phyloP scores from a whole-genome alignment of 2,888 invertebrate genomes.

The Sinopyrophorus schimmeli region DNA sequence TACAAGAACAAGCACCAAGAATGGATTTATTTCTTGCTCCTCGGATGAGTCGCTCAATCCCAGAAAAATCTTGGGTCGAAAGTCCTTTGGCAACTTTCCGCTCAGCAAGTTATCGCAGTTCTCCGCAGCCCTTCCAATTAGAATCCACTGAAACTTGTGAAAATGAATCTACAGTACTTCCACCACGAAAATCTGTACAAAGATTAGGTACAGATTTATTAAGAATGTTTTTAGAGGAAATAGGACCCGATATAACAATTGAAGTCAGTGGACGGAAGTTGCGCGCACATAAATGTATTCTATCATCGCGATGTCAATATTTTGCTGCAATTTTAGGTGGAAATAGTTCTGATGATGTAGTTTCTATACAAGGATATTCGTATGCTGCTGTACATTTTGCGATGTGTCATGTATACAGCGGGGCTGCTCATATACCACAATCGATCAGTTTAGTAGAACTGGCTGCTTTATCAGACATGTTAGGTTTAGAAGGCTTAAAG shows the following conservation, averaged over 20 bases:
- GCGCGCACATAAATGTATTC: conserved; percentile 88
- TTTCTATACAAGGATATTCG: conserved; percentile 52
- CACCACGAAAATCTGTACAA: conserved; percentile 52
- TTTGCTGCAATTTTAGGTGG: conserved; percentile 90
- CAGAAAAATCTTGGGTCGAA: conserved; percentile 70
- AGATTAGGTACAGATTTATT: conserved; percentile 83
- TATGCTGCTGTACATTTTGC: conserved; percentile 88
- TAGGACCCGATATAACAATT: conserved; percentile 84
- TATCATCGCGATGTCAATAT: conserved; percentile 89
- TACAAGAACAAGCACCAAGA: conserved; percentile 68
- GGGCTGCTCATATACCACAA: conserved; percentile 85
- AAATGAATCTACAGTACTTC: conserved; percentile 30
- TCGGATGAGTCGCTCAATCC: conserved; percentile 70
- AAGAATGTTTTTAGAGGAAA: conserved; percentile 89
- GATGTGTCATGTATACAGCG: conserved; percentile 92
- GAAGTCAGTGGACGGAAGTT: conserved; percentile 82
- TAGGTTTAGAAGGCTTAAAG: conserved; percentile 87
- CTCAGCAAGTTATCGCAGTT: conserved; percentile 60
- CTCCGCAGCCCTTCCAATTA: conserved; percentile 51
- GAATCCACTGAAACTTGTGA: conserved; percentile 44
- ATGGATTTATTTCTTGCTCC: conserved; percentile 57
- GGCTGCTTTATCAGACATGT: conserved; percentile 85
- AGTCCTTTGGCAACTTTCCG: conserved; percentile 65
- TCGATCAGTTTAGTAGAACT: conserved; percentile 84
- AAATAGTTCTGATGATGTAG: conserved; percentile 56